These are phyloP conservation scores for Tridacna crocea DNA, from an alignment of 2,888 invertebrate species.

Conservation along the genomic window DNA sequence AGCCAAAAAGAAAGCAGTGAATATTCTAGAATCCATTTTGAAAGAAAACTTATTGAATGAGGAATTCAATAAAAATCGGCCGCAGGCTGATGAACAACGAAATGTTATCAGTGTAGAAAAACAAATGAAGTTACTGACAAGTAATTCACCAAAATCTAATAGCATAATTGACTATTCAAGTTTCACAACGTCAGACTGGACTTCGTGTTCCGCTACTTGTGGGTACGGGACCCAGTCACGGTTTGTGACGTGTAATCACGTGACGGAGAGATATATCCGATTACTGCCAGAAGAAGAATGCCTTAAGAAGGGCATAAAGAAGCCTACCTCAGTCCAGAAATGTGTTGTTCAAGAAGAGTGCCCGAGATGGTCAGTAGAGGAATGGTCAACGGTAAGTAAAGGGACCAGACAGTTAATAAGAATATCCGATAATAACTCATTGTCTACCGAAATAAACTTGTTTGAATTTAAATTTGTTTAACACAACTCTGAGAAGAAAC, in stretches of 20 bases:
- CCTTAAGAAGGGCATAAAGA: conserved; percentile 58
- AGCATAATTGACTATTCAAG: conserved; percentile 55
- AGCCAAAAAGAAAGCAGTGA: conserved; percentile 63
- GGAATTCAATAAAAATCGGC: conserved; percentile 60
- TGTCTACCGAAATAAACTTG: no score
- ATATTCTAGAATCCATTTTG: conserved; percentile 63
- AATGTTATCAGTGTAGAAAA: conserved; percentile 44
- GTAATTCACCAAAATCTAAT: conserved; percentile 35
- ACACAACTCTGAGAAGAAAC: no score
- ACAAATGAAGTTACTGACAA: conserved; percentile 47
- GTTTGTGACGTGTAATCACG: conserved; percentile 87
- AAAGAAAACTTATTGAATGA: conserved; percentile 53
- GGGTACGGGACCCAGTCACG: conserved; percentile 91
- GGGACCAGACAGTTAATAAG: no score
- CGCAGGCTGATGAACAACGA: conserved; percentile 64
- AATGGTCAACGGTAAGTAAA: conserved; percentile 73
- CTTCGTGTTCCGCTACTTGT: conserved; percentile 93
- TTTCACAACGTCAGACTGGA: conserved; percentile 89
- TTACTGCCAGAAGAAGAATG: conserved; percentile 80
- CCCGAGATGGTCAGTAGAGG: conserved; percentile 68
- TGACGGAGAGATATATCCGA: conserved; percentile 88
- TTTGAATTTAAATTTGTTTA: no score
- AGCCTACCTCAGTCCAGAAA: conserved; percentile 64
- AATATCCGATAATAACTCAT: no score
- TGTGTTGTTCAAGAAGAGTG: conserved; percentile 69